Conservation (phyloP, 2,113 vertebrate species). For the Calidris pygmaea region DNA sequence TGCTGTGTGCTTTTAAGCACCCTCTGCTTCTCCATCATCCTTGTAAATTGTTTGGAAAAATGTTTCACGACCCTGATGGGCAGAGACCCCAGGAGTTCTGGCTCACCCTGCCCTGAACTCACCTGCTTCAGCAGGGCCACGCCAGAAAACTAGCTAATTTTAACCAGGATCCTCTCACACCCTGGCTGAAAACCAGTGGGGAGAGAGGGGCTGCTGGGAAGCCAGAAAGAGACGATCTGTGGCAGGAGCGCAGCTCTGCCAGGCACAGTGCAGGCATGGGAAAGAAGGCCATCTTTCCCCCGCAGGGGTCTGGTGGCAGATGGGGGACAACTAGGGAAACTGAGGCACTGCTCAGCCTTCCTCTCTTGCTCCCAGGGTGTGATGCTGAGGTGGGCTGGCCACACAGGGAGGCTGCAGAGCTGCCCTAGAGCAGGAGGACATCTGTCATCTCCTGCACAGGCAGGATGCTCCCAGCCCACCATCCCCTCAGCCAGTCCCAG, state of each 20-base stretch:
- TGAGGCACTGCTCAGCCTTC: background rate
- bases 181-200: background rate
- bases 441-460: rapidly evolving
- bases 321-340: background rate
- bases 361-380: background rate
- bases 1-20: background rate
- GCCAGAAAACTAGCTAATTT: background rate
- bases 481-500: background rate
- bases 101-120: background rate
- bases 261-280: no score
- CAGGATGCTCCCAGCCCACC: background rate
- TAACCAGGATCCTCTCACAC: background rate
- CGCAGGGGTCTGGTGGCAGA: no score
- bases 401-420: background rate
- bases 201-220: background rate
- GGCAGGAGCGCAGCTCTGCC: background rate
- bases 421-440: background rate
- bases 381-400: background rate
- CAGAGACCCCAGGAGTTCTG: background rate
- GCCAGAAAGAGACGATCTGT: background rate
- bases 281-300: background rate
- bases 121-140: background rate
- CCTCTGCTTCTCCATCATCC: background rate
- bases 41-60: slow-evolving; percentile 1
- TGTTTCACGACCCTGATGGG: background rate